Evolutionary conservation across 2,888 invertebrate species (phyloP).

Genomic region (Taphrorychus bicolor): DNA sequence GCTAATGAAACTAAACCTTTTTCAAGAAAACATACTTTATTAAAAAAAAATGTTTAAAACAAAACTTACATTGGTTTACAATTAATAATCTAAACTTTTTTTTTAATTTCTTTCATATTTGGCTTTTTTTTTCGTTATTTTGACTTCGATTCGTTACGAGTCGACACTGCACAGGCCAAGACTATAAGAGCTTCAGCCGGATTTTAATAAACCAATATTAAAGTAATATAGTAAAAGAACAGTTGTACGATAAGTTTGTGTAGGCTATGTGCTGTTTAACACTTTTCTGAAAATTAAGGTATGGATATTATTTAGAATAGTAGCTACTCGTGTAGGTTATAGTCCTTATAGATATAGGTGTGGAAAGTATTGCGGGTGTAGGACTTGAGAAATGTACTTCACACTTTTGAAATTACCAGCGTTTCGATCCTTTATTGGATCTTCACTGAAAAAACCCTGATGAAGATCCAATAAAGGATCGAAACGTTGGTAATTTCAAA

Average conservation of each 20-base stretch:
- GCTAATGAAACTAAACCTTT: not conserved
- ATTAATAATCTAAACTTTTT: too few species aligned
- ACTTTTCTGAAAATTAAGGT: not conserved
- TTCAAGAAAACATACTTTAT: too few species aligned
- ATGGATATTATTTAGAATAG: not conserved
- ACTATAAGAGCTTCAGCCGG: not conserved
- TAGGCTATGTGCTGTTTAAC: not conserved
- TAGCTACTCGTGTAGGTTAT: not conserved
- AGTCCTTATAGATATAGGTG: not conserved
- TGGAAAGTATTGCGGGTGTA: too few species aligned
- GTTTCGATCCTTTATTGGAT: too few species aligned
- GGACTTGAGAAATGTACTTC: too few species aligned
- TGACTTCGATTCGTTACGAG: not conserved
- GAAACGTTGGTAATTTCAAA: too few species aligned
- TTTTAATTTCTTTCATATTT: not conserved
- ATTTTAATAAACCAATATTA: slow-evolving; percentile 1
- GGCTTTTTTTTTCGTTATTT: not conserved
- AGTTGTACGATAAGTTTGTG: not conserved
- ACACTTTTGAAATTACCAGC: too few species aligned
- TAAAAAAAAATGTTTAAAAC: too few species aligned
- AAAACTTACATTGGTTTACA: too few species aligned
- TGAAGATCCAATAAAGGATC: too few species aligned
- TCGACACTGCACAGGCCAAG: not conserved
- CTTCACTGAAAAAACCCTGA: too few species aligned
- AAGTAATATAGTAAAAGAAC: not conserved